phyloP scores from a whole-genome alignment of 2,797 vertebrate species.

The Chromis chromis region DNA sequence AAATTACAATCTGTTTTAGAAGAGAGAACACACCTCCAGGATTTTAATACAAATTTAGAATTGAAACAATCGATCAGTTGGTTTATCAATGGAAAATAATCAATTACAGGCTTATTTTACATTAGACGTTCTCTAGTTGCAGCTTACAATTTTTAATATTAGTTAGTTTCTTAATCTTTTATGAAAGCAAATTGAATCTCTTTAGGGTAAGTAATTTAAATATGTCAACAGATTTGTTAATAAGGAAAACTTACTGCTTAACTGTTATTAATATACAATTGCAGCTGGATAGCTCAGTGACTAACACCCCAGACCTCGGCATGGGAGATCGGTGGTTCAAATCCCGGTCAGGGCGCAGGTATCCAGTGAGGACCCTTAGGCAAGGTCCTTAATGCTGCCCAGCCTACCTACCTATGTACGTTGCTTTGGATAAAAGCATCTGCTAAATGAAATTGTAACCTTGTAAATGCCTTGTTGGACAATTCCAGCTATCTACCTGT shows the following conservation, averaged over 20 bases:
- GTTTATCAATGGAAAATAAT: neutral
- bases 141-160: neutral
- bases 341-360: too few relatives aligned
- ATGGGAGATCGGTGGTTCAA: too few relatives aligned
- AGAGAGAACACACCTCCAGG: neutral
- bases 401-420: too few relatives aligned
- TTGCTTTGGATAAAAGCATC: too few relatives aligned
- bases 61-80: neutral
- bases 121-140: neutral
- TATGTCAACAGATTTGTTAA: neutral
- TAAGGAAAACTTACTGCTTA: neutral
- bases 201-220: neutral
- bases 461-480: too few relatives aligned
- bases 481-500: neutral
- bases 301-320: too few relatives aligned
- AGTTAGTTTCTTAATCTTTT: too few relatives aligned
- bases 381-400: too few relatives aligned
- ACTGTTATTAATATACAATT: too few relatives aligned
- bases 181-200: neutral
- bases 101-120: neutral
- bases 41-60: neutral
- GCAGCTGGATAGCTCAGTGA: too few relatives aligned
- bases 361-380: too few relatives aligned
- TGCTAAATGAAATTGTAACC: too few relatives aligned
- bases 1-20: conserved; percentile 3